A percentile compares a stretch with the other conserved stretches of the same genome.
These are phyloP conservation scores for Regulus satrapa DNA, from an alignment of 2,113 vertebrate genomes.

Conservation along the genomic window DNA sequence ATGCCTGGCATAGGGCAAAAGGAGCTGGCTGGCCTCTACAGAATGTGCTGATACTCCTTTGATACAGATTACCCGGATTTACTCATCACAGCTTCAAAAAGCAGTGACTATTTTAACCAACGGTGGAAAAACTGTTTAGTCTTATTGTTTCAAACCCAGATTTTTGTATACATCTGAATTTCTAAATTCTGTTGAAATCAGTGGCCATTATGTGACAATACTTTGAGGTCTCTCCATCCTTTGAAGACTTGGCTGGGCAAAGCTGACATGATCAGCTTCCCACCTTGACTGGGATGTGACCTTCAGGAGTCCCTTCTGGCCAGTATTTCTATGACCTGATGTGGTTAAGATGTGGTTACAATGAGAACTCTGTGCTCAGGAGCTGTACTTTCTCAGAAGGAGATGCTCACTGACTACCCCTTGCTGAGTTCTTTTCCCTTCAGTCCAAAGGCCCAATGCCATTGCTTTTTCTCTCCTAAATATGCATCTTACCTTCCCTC, in stretches of 20 bases:
- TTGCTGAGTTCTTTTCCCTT: neutral
- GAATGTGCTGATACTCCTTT: neutral
- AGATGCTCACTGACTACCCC: neutral
- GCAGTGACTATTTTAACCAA: neutral
- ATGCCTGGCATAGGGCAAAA: neutral
- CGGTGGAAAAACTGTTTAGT: neutral
- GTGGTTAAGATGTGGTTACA: neutral
- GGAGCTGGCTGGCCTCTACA: neutral
- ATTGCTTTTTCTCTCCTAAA: neutral
- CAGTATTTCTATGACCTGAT: neutral
- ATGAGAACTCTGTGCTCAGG: neutral
- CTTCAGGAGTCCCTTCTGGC: neutral
- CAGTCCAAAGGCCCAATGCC: neutral
- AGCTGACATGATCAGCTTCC: neutral
- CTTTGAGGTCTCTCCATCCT: fast-evolving
- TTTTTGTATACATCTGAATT: neutral
- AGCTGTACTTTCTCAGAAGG: neutral
- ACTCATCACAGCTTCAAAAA: neutral
- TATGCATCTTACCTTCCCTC: neutral
- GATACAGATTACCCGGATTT: neutral
- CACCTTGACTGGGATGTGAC: neutral
- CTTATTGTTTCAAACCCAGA: neutral
- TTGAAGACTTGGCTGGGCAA: neutral
- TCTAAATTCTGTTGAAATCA: neutral
- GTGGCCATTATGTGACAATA: neutral